Evolutionary conservation across 2,888 invertebrate species (phyloP), one percentile per base, ranked within the genome.

Genomic region (Coremacera marginata): DNA sequence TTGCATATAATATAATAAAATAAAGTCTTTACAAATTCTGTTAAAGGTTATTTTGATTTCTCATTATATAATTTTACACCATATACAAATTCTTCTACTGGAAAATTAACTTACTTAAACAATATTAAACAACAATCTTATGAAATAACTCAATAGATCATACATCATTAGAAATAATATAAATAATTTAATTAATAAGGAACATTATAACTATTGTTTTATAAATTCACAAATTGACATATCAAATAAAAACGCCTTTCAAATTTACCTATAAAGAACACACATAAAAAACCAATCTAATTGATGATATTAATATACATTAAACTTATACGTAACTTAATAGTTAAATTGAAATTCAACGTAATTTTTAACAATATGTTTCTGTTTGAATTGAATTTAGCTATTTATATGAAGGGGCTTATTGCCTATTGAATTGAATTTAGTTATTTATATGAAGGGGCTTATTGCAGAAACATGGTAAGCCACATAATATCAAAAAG

Each of bases 321-420:
- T 34, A 16, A 25, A 60, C 44, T 57, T 51, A 51, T 57, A 55
- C 19, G 14, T 14, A 63, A 73, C 9, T 14, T 19, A 34, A 73
- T 51, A 73, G 63, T 73, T 73, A 73, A 73, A 73, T 65, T 63
- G 73, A 73, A 73, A 73, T 73, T 73, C 31, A 73, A 73, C 19
- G 16, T 19, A 27, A 5, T 22, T 57, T 9, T 60, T 11, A n/a
- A 57, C 11, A 60, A 60, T 14, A 60, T 22, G 27, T 60, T 44
- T 44, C 44, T 44, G 11, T 44, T 44, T 44, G 37, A n/a, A n/a
- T n/a, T n/a, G n/a, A 44, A 44, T 44, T 11, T 44, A 44, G 44
- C 44, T 44, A 22, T 22, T n/a, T n/a, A 60, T 1, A 11, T 31
- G 31, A 31, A 31, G 31, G n/a, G n/a, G n/a, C n/a, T n/a, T n/a